A percentile compares a stretch with the other conserved stretches of the same genome.
These are phyloP conservation scores for Diadophis punctatus DNA, from an alignment of 2,113 vertebrate species.

Conservation along the genomic window DNA sequence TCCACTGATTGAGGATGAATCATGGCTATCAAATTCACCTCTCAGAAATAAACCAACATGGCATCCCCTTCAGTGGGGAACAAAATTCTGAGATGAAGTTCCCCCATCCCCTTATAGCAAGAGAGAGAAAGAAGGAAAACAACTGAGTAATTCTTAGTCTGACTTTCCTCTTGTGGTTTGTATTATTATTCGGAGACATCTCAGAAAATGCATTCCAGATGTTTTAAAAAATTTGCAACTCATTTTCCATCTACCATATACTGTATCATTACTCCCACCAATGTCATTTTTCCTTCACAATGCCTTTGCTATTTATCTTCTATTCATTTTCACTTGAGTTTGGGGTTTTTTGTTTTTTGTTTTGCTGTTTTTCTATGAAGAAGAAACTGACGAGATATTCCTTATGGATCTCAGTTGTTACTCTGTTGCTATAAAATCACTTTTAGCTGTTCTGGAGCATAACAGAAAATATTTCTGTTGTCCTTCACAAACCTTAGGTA, in stretches of 20 bases:
- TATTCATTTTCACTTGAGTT: neutral
- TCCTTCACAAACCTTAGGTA: neutral
- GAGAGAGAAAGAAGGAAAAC: constrained; percentile 46
- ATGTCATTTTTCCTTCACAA: constrained; percentile 25
- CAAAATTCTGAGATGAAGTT: constrained; percentile 48
- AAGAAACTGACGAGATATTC: neutral
- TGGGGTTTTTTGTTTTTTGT: neutral
- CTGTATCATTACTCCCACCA: constrained; percentile 45
- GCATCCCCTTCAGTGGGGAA: constrained; percentile 9
- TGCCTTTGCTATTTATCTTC: constrained; percentile 2
- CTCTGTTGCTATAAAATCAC: neutral
- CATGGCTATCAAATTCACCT: neutral
- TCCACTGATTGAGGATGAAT: neutral
- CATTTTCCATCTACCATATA: constrained; percentile 56
- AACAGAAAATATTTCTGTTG: neutral
- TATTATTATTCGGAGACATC: constrained; percentile 61
- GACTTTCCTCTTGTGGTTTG: constrained; percentile 61
- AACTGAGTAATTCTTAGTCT: constrained; percentile 56
- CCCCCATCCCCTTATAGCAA: neutral
- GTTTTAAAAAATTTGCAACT: constrained; percentile 53
- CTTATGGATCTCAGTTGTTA: neutral
- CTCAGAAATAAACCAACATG: neutral
- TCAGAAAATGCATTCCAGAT: constrained; percentile 65
- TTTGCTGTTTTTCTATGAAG: neutral
- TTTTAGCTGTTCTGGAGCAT: neutral